Base-by-base conservation (phyloP, 2,113 vertebrate species). In the Onychostoma macrolepis region DNA sequence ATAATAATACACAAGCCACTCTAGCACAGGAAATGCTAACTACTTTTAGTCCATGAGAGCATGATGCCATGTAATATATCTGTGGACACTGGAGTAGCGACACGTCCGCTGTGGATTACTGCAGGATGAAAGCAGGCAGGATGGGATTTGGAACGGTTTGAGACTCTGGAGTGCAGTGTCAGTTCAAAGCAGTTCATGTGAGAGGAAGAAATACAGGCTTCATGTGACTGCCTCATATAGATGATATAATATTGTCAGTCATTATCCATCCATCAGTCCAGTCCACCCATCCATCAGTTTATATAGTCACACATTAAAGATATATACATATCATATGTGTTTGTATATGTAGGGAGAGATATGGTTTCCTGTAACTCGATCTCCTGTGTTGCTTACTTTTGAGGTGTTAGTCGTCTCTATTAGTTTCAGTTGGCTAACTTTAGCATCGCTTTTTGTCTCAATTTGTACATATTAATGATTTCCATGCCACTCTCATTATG, bases 401-500 rank as follows among this genome's bases (percentile, higher is more conserved):
- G 21, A 86, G 48, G 11, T 71, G n/a, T 53, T 58, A 56, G 48
- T 53, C 21, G 19, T 36, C 28, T 72, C 15, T 11, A 67, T 82
- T 85, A n/a, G 10, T 82, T 85, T n/a, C 56, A 9, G 21, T 72
- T 38, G 3, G 50, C 11, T 87, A 45, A n/a, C 43, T 81, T 88
- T 63, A 75, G 33, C 15, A 6, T n/a, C 4, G 6, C 15, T 41
- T 76, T 84, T 84, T 63, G 72, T 91, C 85, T 90, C 74, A 88
- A 58, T 91, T 93, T 92, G 89, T 92, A 84, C 88, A 89, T 90
- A 86, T 92, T 89, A 94, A 87, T 90, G 86, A 90, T 93, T 90
- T 86, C 81, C 33, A 86, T 84, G 80, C 84, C 89, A 84, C 41
- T 85, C 63, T 77, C 53, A 84, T 91, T 82, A 83, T 83, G 83